Conservation (phyloP, 1,140 invertebrate genomes). For the Caenorhabditis briggsae region DNA sequence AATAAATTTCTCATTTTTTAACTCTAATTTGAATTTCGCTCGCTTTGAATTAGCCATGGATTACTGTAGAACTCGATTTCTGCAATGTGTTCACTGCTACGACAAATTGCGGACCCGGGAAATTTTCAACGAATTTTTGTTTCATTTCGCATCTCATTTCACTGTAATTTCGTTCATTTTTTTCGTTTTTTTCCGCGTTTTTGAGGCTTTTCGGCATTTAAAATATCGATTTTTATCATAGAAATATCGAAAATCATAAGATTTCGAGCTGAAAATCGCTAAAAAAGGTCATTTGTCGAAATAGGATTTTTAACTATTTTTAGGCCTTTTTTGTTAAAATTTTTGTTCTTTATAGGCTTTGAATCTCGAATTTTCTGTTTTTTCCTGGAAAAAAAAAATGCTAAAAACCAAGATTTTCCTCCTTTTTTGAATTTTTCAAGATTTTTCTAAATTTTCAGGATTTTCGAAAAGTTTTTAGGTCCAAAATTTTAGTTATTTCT, state of each 20-base stretch:
- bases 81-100: background rate
- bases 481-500: background rate
- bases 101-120: background rate
- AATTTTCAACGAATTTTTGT: background rate
- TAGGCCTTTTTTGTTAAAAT: too few relatives aligned
- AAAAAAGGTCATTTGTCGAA: too few relatives aligned
- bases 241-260: too few relatives aligned
- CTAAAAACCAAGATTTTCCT: background rate
- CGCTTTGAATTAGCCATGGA: background rate
- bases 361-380: too few relatives aligned
- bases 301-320: too few relatives aligned
- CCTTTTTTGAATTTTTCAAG: background rate
- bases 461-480: background rate
- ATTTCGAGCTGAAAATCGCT: too few relatives aligned
- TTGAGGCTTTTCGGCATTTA: background rate
- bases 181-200: background rate
- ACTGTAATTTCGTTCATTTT: background rate
- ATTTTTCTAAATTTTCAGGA: background rate
- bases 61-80: conserved; percentile 5
- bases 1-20: background rate
- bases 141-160: background rate
- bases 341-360: too few relatives aligned
- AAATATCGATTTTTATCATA: too few relatives aligned
- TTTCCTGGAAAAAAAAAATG: background rate
- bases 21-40: background rate